Percentiles rank a stretch among this genome's conserved stretches.
Conservation (phyloP, 2,797 vertebrate genomes). For the Triplophysa yarkandensis region DNA sequence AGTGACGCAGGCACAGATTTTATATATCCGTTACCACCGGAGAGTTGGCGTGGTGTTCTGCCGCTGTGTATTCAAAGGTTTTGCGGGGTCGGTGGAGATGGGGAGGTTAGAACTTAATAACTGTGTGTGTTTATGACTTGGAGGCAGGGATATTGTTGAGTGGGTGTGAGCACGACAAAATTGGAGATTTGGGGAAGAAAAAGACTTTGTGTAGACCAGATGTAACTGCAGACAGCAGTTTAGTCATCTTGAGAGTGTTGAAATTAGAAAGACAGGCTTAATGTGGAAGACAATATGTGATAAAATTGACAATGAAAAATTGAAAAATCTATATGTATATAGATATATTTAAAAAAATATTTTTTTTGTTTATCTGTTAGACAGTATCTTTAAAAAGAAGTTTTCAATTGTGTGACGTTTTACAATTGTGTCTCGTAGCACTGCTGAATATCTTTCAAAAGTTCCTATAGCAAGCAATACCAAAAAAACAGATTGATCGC, state of each 20-base stretch:
- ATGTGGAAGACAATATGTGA: neutral
- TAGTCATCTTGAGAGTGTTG: neutral
- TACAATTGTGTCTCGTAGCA: no score
- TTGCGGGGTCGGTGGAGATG: slow-evolving; percentile 9
- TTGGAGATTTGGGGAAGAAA: neutral
- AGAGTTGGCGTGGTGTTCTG: slow-evolving; percentile 3
- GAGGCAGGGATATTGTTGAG: neutral
- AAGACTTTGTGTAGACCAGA: neutral
- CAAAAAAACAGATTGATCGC: no score
- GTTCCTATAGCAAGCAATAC: no score
- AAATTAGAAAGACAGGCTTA: neutral
- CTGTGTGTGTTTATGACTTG: neutral
- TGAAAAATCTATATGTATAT: no score
- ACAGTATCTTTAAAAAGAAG: no score
- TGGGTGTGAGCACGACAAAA: neutral
- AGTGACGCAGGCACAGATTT: slow-evolving; percentile 26
- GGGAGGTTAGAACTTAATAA: slow-evolving; percentile 10
- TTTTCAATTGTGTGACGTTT: no score
- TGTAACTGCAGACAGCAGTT: neutral
- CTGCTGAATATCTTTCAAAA: no score
- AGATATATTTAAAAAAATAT: no score
- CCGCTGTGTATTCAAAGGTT: slow-evolving; percentile 15
- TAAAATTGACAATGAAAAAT: no score
- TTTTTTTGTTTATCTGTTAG: no score
- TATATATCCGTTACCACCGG: slow-evolving; percentile 13